Base-by-base conservation (phyloP, 1,140 invertebrate genomes). In the Camponotus floridanus region DNA sequence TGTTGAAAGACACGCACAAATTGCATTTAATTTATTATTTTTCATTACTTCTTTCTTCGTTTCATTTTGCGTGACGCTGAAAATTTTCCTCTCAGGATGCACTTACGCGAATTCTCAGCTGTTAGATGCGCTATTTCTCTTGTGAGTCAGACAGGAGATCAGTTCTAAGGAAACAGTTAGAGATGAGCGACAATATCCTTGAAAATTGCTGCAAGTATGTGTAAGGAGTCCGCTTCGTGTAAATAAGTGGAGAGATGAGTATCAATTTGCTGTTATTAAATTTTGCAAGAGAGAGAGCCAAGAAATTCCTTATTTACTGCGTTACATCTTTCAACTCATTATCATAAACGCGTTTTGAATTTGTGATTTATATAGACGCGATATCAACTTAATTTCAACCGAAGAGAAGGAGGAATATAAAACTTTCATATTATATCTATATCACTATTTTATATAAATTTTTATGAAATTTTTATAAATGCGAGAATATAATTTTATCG, bases 191-290 rank as follows among this genome's bases (percentile, higher is more conserved):
- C 79, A 74, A 74, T 83, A 83, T 83, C 68, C 79, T 45, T 83
- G 79, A 83, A 83, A 74, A 73, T 83, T 73, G 79, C 68, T 62
- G 68, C 68, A 55, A 48, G 26, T 45, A 83, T 57, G 68, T 83
- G 79, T 81, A 83, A 74, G 11, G 55, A 55, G 55, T 55, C 68
- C 13, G 79, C 68, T 61, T 73, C 55, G 55, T 61, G 55, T 81
- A 81, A 26, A 81, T 81, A 73, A 81, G 67, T 31, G 26, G n/a
- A 39, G 67, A 81, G 73, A 83, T 74, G 68, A 73, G 68, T 71
- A 74, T 83, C 79, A 83, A 83, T 83, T 83, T 83, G 68, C 79
- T 73, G 68, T 70, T 74, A 83, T 83, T 83, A 83, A 73, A 83
- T 83, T 83, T 61, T 55, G 55, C 48, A 83, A 83, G 55, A 73